A percentile compares a stretch with the other conserved stretches of the same genome.
Evolutionary conservation across 2,888 invertebrate species (phyloP).

Genomic region (Ophioninae sp.): DNA sequence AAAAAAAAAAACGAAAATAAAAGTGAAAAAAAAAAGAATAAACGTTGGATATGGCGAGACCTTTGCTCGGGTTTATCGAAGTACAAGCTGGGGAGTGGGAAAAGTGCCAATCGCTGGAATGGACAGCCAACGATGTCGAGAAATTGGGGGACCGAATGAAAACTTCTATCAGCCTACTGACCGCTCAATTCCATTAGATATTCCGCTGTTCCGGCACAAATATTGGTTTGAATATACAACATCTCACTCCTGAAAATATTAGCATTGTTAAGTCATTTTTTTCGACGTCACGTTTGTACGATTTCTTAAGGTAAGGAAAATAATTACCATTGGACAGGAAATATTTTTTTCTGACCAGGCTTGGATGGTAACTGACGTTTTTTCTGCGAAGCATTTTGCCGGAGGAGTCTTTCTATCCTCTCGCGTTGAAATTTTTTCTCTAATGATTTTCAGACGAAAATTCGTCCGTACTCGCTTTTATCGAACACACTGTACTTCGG

Average conservation of each 20-base stretch:
- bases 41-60: not conserved
- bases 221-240: not conserved
- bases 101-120: not conserved
- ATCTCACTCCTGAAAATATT: not conserved
- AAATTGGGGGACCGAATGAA: not conserved
- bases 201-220: not conserved
- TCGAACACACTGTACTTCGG: no score
- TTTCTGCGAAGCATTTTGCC: no score
- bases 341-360: no score
- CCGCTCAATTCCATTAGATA: not conserved
- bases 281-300: no score
- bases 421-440: no score
- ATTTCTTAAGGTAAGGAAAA: no score
- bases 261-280: not conserved
- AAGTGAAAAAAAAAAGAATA: not conserved
- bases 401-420: no score
- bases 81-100: not conserved
- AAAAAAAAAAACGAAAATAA: constrained; percentile 6
- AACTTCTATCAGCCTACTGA: not conserved
- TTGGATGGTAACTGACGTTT: no score
- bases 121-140: no score
- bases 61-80: not conserved
- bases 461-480: no score
- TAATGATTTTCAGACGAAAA: no score
- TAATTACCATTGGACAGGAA: no score